Evolutionary conservation across 2,797 vertebrate species (phyloP), one percentile per base, ranked within the genome.

Genomic region (Fistularia tabacaria): DNA sequence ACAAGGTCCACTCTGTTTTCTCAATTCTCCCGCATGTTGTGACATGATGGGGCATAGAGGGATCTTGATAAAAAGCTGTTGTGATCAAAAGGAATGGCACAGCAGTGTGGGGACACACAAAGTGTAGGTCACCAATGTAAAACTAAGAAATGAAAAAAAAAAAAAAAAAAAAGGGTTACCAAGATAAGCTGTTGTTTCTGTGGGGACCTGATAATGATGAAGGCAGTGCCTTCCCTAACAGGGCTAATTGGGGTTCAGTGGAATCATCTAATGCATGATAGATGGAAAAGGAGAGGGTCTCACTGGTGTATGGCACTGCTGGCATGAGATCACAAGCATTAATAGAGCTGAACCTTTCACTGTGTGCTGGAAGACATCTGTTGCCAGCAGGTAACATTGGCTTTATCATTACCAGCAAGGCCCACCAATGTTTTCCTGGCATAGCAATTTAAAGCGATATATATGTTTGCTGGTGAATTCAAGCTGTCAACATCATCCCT

Each of bases 311-410:
- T 58, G 77, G 67, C 69, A 71, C 76, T 65, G 81, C 77, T 89
- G 86, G 89, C 89, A 80, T 66, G 66, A 79, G 83, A 88, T 88
- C 85, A 85, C 81, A 89, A 80, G 85, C 80, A 83, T 76, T 84
- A 87, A 87, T 80, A 80, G 85, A 87, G 81, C 73, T 62, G 66
- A 77, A 84, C 77, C 81, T 82, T 83, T 86, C 87, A 77, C 76
- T 86, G 73, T 60, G 74, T 71, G 67, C 79, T 73, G 58, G 86
- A 85, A 85, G 86, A 89, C 90, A 91, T 91, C 90, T 90, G 88
- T 76, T 86, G 83, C 77, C 89, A 87, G 88, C 86, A 85, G 89
- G 86, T 84, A 74, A 82, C 82, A 82, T 59, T 60, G 54, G 73
- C 85, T 83, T 83, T 80, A 81, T 85, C 76, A 76, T 89, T 83